Percentiles rank a stretch among this genome's conserved stretches.
These are phyloP conservation scores for Drosophila parabipectinata DNA, from an alignment of 1,140 invertebrate species.

Conservation along the genomic window DNA sequence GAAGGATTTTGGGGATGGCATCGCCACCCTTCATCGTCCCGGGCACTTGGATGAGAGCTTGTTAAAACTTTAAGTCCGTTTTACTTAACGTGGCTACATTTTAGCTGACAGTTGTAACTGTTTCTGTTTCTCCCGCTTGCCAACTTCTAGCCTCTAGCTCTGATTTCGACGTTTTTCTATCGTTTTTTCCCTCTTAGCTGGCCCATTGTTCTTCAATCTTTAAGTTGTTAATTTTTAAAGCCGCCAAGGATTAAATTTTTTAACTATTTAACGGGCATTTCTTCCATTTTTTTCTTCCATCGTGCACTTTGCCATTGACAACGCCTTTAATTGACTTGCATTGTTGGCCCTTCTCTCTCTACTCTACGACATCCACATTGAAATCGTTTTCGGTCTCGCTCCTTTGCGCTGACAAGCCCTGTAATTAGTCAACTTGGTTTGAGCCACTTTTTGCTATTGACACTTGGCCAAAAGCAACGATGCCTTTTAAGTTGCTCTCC, in stretches of 20 bases:
- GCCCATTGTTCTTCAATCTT: constrained; percentile 17
- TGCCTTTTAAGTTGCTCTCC: constrained; percentile 33
- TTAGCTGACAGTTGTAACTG: constrained; percentile 79
- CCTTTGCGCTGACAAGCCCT: constrained; percentile 35
- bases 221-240: constrained; percentile 58
- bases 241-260: constrained; percentile 39
- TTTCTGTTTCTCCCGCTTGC: constrained; percentile 23
- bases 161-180: constrained; percentile 16
- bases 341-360: constrained; percentile 25
- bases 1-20: background rate
- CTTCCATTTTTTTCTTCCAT: background rate
- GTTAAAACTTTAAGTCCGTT: constrained; percentile 82
- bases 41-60: constrained; percentile 70
- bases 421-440: constrained; percentile 65
- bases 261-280: constrained; percentile 51
- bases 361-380: no score
- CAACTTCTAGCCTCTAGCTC: constrained; percentile 34
- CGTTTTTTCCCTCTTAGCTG: background rate
- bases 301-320: constrained; percentile 56
- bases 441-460: constrained; percentile 65
- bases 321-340: constrained; percentile 70
- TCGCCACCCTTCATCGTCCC: constrained; percentile 18
- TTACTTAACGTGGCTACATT: constrained; percentile 79
- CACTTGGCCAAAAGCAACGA: constrained; percentile 53
- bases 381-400: constrained; percentile 12